Conservation (phyloP, 2,113 vertebrate genomes). For the Sardina pilchardus region DNA sequence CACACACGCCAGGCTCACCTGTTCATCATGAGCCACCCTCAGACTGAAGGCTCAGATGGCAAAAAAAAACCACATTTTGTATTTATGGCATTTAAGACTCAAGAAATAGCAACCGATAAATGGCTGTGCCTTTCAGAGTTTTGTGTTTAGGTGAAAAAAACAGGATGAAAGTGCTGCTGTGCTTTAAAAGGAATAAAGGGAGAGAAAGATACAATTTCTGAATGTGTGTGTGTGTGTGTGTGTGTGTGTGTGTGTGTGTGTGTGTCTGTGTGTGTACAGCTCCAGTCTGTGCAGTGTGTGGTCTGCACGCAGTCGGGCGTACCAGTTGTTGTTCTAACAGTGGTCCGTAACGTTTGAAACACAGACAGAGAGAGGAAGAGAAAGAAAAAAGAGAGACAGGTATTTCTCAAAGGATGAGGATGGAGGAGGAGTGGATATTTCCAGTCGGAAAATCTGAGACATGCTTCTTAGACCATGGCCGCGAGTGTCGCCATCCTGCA, state of each 20-base stretch:
- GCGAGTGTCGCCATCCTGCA: background rate
- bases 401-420: slow-evolving; percentile 2
- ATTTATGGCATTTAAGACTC: background rate
- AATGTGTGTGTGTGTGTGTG: background rate
- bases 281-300: background rate
- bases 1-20: background rate
- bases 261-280: background rate
- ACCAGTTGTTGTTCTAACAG: background rate
- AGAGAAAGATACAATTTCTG: background rate
- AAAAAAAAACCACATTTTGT: background rate
- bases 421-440: background rate
- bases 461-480: background rate
- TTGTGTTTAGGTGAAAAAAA: background rate
- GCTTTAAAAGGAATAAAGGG: background rate
- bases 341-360: slow-evolving; percentile 3
- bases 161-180: background rate
- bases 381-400: background rate
- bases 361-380: background rate
- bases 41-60: slow-evolving; percentile 3
- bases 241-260: background rate
- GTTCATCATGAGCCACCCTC: background rate
- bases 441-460: slow-evolving; percentile 18
- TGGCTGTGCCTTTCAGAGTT: background rate
- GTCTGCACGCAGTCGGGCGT: background rate
- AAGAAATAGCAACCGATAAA: background rate